These are phyloP conservation scores for Dreissena polymorpha DNA, from an alignment of 1,140 invertebrate species.

Conservation along the genomic window DNA sequence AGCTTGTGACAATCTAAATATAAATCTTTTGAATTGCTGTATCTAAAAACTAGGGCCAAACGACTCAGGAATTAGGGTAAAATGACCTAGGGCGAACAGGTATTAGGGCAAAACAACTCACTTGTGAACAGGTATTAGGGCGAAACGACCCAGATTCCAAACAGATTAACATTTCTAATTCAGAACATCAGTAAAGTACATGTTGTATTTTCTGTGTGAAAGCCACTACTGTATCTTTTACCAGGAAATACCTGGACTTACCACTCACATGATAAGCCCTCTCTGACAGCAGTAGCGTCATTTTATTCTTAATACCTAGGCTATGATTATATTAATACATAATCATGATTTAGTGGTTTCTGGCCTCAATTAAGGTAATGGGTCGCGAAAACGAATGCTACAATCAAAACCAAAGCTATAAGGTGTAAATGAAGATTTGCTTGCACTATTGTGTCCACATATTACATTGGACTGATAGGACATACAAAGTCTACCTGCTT, in stretches of 20 bases:
- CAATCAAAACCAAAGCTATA: not conserved
- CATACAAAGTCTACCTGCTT: slow-evolving; percentile 32
- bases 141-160: too few species aligned
- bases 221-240: not conserved
- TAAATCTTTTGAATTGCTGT: too few species aligned
- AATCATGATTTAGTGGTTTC: not conserved
- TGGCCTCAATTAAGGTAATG: not conserved
- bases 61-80: too few species aligned
- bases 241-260: not conserved
- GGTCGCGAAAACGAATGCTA: not conserved
- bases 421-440: slow-evolving; percentile 2
- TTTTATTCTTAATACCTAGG: not conserved
- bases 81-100: too few species aligned
- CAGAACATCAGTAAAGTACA: not conserved
- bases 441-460: too few species aligned
- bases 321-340: not conserved
- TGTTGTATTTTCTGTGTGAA: too few species aligned
- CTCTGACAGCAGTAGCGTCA: not conserved
- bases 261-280: not conserved
- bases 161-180: not conserved
- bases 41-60: too few species aligned
- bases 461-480: too few species aligned
- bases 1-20: too few species aligned
- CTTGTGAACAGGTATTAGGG: too few species aligned
- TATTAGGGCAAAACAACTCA: too few species aligned